These are phyloP conservation scores for Alcedo atthis DNA, from an alignment of 2,797 vertebrate species.

Conservation along the genomic window DNA sequence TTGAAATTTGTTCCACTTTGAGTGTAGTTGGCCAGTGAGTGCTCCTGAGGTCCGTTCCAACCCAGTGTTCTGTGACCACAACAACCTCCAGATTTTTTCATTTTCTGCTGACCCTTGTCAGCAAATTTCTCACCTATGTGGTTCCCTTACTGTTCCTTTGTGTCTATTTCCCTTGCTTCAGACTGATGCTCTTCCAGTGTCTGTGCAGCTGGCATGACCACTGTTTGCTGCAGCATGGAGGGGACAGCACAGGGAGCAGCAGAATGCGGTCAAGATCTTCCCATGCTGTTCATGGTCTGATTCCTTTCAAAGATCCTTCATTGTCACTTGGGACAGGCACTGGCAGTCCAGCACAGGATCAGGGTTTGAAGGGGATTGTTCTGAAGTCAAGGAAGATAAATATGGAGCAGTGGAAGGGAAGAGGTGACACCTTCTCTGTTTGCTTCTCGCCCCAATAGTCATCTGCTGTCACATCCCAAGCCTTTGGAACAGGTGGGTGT, in stretches of 20 bases:
- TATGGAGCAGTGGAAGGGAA: background rate
- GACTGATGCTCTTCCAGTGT: background rate
- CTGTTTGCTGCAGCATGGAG: background rate
- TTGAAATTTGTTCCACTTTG: background rate
- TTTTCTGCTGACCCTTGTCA: background rate
- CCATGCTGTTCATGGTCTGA: background rate
- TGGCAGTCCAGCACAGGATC: background rate
- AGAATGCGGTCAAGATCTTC: background rate
- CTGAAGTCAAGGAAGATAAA: background rate
- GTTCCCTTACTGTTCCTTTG: background rate
- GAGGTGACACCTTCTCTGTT: background rate
- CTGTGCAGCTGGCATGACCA: background rate
- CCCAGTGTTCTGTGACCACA: background rate
- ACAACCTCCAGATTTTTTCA: background rate
- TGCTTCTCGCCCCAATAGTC: background rate
- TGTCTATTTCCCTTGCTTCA: background rate
- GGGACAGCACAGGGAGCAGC: background rate
- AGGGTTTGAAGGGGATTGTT: background rate
- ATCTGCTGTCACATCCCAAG: background rate
- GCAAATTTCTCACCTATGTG: rapidly evolving
- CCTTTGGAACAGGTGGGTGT: background rate
- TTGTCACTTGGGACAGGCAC: background rate
- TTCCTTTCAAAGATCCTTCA: background rate
- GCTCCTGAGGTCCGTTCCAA: background rate
- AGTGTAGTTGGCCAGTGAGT: background rate